These are phyloP conservation scores for Cyclargus thomasi DNA, from an alignment of 1,140 invertebrate genomes.

Conservation along the genomic window DNA sequence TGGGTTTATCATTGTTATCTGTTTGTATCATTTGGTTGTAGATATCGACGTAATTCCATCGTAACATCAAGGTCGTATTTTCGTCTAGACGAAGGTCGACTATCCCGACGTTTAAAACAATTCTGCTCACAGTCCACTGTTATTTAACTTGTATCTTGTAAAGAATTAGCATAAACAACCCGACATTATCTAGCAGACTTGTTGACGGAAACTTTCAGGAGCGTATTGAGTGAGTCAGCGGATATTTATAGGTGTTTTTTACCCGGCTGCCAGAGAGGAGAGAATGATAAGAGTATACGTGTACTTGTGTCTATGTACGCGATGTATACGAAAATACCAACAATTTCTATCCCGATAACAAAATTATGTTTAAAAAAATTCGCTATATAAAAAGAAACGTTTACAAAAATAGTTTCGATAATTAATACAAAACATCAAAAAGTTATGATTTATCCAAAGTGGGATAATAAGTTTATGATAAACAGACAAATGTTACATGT, in stretches of 20 bases:
- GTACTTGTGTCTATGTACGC: not conserved
- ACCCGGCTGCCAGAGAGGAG: not conserved
- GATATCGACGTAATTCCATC: not conserved
- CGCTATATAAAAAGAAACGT: too few relatives aligned
- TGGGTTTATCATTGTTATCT: not conserved
- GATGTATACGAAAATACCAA: not conserved
- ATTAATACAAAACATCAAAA: too few relatives aligned
- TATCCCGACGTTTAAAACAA: not conserved
- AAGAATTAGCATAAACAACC: not conserved
- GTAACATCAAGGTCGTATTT: not conserved
- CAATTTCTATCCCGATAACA: too few relatives aligned
- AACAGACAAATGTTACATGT: too few relatives aligned
- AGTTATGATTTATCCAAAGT: too few relatives aligned
- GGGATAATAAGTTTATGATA: too few relatives aligned
- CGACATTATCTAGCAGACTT: conserved; percentile 10
- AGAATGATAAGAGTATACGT: not conserved
- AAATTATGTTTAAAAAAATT: too few relatives aligned
- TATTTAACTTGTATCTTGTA: not conserved
- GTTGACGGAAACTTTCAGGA: conserved; percentile 13
- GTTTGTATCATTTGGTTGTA: not conserved
- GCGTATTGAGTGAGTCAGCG: conserved; percentile 1
- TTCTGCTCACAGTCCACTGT: not conserved
- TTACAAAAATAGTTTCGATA: too few relatives aligned
- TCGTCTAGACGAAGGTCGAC: not conserved
- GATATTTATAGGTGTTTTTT: conserved; percentile 7